Evolutionary conservation across 2,797 vertebrate species (phyloP), one percentile per base, ranked within the genome.

Genomic region (Melopsittacus undulatus): DNA sequence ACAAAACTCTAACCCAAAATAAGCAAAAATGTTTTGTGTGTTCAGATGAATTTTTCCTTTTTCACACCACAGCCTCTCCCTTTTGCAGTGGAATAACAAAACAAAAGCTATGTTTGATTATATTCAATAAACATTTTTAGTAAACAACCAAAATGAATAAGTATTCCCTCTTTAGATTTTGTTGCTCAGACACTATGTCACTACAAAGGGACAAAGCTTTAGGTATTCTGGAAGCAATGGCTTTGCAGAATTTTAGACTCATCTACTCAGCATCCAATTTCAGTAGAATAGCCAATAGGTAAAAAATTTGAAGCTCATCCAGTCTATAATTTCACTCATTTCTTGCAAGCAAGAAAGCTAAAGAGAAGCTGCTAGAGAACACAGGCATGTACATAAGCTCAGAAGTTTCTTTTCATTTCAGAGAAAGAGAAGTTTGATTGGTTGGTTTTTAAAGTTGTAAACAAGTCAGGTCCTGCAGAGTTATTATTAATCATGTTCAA

Each of bases 401-500:
- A 34, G 11, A 51, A 82, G 11, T 4, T 34, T 51, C 20, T 54
- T 83, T 74, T 17, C 7, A 17, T 73, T 29, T 66, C 32, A 69
- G n/a, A 49, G 22, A 14, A 57, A n/a, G 40, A 45, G 36, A 54
- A 22, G 6, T 13, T 63, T 8, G 7, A 11, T 56, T 56, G 22
- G 8, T 23, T 72, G 23, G 26, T 32, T 87, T 80, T 83, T 11
- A 85, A 61, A 32, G 20, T 72, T 83, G 22, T 52, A 57, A 92
- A 68, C 38, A 87, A 85, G 26, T 16, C 32, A 67, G 45, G 48
- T 26, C 34, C 52, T 64, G 79, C 48, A 85, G 22, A 69, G 38
- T 61, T 96, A 21, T 78, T 90, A 85, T 69, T 89, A 83, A 74
- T 85, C 68, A 80, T 34, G 48, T 68, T 87, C 52, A 91, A 62